Conservation (phyloP, 92 coral and sea anemone genomes). For the Virgularia gustaviana region DNA sequence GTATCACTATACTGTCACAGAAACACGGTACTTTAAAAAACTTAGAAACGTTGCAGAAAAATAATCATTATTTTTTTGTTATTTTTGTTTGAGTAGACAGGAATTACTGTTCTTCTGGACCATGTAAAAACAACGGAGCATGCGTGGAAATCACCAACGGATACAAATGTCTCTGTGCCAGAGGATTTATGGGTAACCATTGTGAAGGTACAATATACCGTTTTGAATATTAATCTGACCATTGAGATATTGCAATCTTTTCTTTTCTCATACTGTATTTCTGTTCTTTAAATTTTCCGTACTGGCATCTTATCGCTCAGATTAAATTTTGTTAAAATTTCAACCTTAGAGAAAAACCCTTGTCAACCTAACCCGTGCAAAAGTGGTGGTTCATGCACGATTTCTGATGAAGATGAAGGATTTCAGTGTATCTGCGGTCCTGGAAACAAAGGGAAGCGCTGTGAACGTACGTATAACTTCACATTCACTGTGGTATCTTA, state of each 20-base stretch:
- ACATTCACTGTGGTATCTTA: not conserved
- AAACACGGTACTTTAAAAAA: no score
- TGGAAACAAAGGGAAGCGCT: conserved; percentile 87
- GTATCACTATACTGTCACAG: no score
- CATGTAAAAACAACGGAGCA: conserved; percentile 72
- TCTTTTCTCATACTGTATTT: no score
- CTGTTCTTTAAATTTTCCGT: no score
- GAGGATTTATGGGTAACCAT: conserved; percentile 49
- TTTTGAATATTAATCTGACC: no score
- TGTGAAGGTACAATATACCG: conserved; percentile 98
- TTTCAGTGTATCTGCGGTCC: conserved; percentile 79
- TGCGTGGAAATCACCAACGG: conserved; percentile 40
- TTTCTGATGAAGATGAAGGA: conserved; percentile 72
- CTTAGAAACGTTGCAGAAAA: not conserved
- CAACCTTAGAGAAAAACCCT: conserved; percentile 83
- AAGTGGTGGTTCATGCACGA: conserved; percentile 78
- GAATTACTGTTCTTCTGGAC: conserved; percentile 77
- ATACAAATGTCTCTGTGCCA: conserved; percentile 36
- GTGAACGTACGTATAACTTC: conserved; percentile 97
- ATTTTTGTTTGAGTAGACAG: conserved; percentile 50
- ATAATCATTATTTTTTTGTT: not conserved
- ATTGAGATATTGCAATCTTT: no score
- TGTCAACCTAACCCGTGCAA: conserved; percentile 95
- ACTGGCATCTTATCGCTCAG: no score
- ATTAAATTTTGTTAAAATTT: no score